Percentiles rank a stretch among this genome's conserved stretches.
Evolutionary conservation across 2,888 invertebrate genomes (phyloP).

Genomic region (Eucera pruinosa): DNA sequence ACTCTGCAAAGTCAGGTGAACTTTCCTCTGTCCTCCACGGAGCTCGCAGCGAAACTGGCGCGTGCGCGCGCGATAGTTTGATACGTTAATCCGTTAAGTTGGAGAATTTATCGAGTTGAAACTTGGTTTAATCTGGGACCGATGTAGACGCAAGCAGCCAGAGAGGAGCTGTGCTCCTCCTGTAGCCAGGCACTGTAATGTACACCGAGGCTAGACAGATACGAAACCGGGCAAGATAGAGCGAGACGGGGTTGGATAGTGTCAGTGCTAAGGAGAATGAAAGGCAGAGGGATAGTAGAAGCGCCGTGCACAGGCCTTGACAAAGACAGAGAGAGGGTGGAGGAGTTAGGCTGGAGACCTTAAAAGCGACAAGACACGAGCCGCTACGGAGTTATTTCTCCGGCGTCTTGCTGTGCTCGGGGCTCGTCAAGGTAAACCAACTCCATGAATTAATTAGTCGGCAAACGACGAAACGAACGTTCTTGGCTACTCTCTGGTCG

Average conservation of each 20-base stretch:
- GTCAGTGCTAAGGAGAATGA: slow-evolving; percentile 11
- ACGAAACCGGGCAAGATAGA: slow-evolving; percentile 19
- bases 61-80: slow-evolving; percentile 65
- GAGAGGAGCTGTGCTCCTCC: slow-evolving; percentile 31
- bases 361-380: slow-evolving; percentile 63
- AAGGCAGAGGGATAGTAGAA: slow-evolving; percentile 3
- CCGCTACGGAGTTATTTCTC: slow-evolving; percentile 59
- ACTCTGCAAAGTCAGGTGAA: slow-evolving; percentile 47
- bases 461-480: slow-evolving; percentile 67
- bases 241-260: not conserved
- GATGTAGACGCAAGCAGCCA: slow-evolving; percentile 62
- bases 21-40: slow-evolving; percentile 34
- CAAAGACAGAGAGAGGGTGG: slow-evolving; percentile 18
- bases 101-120: slow-evolving; percentile 73
- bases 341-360: slow-evolving; percentile 37
- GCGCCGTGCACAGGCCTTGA: slow-evolving; percentile 9
- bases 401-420: slow-evolving; percentile 58
- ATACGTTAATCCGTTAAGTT: slow-evolving; percentile 74
- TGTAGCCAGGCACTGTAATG: slow-evolving; percentile 53
- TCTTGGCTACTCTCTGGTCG: slow-evolving; percentile 46
- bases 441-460: slow-evolving; percentile 77
- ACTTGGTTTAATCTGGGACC: slow-evolving; percentile 71
- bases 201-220: slow-evolving; percentile 50
- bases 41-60: slow-evolving; percentile 50
- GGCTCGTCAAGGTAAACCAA: slow-evolving; percentile 69